Conservation (phyloP, 2,113 vertebrate species). For the Cricetomys ansorgei region DNA sequence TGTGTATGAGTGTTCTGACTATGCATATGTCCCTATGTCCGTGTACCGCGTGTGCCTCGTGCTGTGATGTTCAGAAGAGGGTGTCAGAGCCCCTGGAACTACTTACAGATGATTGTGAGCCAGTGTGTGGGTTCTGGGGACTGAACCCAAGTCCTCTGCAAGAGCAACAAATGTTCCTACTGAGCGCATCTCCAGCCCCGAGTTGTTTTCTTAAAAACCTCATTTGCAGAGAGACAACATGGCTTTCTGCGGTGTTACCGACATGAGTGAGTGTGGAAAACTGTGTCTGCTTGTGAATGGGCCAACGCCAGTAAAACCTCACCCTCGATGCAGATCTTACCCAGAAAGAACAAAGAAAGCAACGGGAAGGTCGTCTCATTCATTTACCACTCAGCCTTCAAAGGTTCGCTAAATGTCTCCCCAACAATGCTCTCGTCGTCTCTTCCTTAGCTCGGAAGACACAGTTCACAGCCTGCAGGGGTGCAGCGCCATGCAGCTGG, state of each 20-base stretch:
- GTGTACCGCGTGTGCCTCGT: too few relatives aligned
- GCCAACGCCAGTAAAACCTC: not conserved
- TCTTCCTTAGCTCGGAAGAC: constrained; percentile 41
- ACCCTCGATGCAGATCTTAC: not conserved
- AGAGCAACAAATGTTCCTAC: not conserved
- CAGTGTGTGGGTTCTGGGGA: not conserved
- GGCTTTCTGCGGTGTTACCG: constrained; percentile 36
- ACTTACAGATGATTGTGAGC: not conserved
- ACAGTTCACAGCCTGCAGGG: constrained; percentile 1
- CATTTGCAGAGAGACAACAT: constrained; percentile 28
- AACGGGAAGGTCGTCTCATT: not conserved
- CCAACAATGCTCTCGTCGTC: constrained; percentile 3
- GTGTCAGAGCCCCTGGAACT: not conserved
- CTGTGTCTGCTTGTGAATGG: not conserved
- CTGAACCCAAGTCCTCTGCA: not conserved
- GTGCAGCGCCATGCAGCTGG: not conserved
- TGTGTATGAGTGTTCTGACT: not conserved
- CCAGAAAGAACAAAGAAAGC: constrained; percentile 14
- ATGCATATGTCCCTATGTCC: not conserved
- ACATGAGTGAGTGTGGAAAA: not conserved
- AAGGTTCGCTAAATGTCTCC: not conserved
- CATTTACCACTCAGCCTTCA: not conserved
- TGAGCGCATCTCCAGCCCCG: not conserved
- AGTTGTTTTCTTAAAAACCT: not conserved
- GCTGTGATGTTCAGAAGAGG: not conserved